These are phyloP conservation scores for Xenopus borealis DNA, from an alignment of 2,113 vertebrate genomes.

Conservation along the genomic window DNA sequence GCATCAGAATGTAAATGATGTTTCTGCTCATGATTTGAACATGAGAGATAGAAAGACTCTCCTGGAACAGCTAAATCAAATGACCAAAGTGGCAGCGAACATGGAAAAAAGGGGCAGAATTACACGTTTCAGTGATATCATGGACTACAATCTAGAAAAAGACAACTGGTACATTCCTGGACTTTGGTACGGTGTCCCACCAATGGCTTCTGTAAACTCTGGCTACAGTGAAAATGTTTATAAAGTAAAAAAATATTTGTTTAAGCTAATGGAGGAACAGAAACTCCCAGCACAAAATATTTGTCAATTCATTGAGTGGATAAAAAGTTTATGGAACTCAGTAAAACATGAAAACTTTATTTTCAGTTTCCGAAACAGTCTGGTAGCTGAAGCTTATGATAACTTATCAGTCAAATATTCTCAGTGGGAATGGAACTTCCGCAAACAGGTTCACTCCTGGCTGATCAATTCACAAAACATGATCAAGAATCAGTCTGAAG, in stretches of 20 bases:
- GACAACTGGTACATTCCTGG: slow-evolving; percentile 57
- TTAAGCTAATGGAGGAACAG: slow-evolving; percentile 55
- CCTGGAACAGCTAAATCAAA: slow-evolving; percentile 61
- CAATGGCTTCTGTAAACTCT: slow-evolving; percentile 55
- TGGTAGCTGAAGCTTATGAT: slow-evolving; percentile 35
- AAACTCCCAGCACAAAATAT: slow-evolving; percentile 49
- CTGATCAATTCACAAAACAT: slow-evolving; percentile 46
- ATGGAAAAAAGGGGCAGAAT: slow-evolving; percentile 60
- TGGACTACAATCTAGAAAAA: slow-evolving; percentile 25
- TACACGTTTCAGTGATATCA: slow-evolving; percentile 49
- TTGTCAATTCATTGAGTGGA: slow-evolving; percentile 50
- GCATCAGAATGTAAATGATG: slow-evolving; percentile 68
- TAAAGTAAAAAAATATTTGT: slow-evolving; percentile 58
- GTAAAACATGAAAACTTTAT: slow-evolving; percentile 26
- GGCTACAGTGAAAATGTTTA: slow-evolving; percentile 59
- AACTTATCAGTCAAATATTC: slow-evolving; percentile 42
- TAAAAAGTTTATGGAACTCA: slow-evolving; percentile 50
- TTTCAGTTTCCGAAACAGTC: slow-evolving; percentile 37
- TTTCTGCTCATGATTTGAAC: slow-evolving; percentile 63
- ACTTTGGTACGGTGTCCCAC: slow-evolving; percentile 55
- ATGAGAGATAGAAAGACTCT: slow-evolving; percentile 58
- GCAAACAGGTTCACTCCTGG: slow-evolving; percentile 58
- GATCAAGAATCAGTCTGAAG: slow-evolving; percentile 44
- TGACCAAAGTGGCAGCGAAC: slow-evolving; percentile 58
- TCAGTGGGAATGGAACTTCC: slow-evolving; percentile 52